Evolutionary conservation across 2,797 vertebrate genomes (phyloP).

Genomic region (Darevskia nairensis): DNA sequence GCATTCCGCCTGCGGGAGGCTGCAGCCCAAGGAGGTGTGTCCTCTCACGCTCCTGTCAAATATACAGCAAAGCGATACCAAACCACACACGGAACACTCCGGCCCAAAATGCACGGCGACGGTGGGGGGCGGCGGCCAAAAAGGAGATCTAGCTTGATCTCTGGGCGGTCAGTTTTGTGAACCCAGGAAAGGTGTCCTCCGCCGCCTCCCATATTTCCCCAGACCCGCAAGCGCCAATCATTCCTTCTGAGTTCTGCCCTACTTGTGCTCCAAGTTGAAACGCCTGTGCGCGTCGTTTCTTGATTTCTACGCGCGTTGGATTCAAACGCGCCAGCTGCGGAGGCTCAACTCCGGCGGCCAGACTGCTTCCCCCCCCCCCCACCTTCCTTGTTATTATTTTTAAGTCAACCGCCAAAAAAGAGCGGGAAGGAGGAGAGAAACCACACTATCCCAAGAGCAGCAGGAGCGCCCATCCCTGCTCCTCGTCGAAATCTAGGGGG

Average conservation of each 20-base stretch:
- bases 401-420: background rate
- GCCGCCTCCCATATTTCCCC: no score
- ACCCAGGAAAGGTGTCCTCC: no score
- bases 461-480: background rate
- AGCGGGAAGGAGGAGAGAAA: no score
- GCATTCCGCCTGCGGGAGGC: background rate
- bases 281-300: background rate
- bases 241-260: background rate
- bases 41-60: conserved; percentile 58
- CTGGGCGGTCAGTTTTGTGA: background rate
- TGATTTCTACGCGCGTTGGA: background rate
- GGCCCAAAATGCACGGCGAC: background rate
- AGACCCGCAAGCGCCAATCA: background rate
- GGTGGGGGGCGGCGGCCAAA: background rate
- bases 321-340: background rate
- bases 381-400: background rate
- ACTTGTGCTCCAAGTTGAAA: background rate
- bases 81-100: background rate
- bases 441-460: background rate
- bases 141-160: background rate
- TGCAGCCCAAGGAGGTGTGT: conserved; percentile 10
- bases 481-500: background rate
- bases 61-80: background rate
- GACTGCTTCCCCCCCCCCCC: no score
- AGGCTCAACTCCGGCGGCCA: background rate